phyloP scores from a whole-genome alignment of 2,888 invertebrate species.

The Acanthosepion esculentum region DNA sequence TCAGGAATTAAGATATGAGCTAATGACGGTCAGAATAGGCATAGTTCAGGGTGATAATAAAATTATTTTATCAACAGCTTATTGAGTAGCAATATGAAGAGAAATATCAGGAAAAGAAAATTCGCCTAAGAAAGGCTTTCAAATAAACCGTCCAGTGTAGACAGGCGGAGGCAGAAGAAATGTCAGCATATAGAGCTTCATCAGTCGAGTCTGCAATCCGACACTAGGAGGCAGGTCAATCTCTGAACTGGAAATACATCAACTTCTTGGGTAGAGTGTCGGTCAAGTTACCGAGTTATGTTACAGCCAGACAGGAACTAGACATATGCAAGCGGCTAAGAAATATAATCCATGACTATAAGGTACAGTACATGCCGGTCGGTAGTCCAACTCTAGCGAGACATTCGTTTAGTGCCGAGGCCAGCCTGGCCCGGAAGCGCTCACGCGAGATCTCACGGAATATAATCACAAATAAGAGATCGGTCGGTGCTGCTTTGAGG shows the following conservation, averaged over 20 bases:
- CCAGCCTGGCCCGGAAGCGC: slow-evolving; percentile 1
- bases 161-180: not conserved
- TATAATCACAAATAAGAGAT: not conserved
- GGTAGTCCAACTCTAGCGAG: not conserved
- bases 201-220: not conserved
- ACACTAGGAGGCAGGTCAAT: slow-evolving; percentile 7
- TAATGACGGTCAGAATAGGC: no score
- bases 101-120: not conserved
- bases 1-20: no score
- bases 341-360: not conserved
- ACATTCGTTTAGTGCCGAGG: not conserved
- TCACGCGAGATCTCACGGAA: not conserved
- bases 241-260: slow-evolving; percentile 33
- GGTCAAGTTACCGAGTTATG: slow-evolving; percentile 33
- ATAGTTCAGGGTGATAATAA: no score
- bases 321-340: not conserved
- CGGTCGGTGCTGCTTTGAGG: not conserved
- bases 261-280: not conserved
- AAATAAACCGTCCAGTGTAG: not conserved
- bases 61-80: no score
- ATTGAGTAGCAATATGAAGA: no score
- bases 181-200: not conserved
- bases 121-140: not conserved
- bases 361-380: slow-evolving; percentile 7
- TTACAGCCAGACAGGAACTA: slow-evolving; percentile 33